Evolutionary conservation across 2,797 vertebrate genomes (phyloP), one percentile per base, ranked within the genome.

Genomic region (Sciaenops ocellatus): DNA sequence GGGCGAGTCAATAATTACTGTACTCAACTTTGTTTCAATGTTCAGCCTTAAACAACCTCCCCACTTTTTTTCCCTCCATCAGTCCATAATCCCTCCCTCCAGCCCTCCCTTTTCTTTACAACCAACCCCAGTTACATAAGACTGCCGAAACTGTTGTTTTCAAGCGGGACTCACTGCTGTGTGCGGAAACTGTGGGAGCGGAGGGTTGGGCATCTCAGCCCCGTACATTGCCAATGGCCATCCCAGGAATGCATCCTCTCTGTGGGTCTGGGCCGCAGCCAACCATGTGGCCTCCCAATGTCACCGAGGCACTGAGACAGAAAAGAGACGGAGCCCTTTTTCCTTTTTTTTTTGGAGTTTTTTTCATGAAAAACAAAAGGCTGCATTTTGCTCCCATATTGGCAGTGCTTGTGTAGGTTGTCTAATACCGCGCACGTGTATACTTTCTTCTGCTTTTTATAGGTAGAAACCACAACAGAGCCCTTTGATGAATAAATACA

Each of bases 231-330:
- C 91, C 85, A 72, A 82, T 83, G 91, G 90, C 87, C 92, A 86
- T 90, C 90, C 83, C 87, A 93, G 84, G 91, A 95, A 94, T 93
- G 91, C 73, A 80, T 88, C 90, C 89, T 82, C 87, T 93, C 90
- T 85, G 66, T 85, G 88, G 87, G 87, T 82, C 86, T 91, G 93
- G 91, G 89, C 82, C 59, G 5, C 77, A 69, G 92, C 93, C 93
- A 93, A 88, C 80, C 92, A 91, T 93, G 94, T 92, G 90, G 92
- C 88, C 85, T 93, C 89, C 89, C 87, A 90, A 88, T 89, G 89
- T 93, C 92, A 91, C 90, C 42, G 44, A 88, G 73, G 74, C 80
- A 60, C 65, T 51, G 44, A 83, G 62, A 84, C 56, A 46, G 16
- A 51, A 76, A 61, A 63, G 80, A 76, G 69, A 80, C 12, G 4